phyloP scores from a whole-genome alignment of 2,797 vertebrate species.

The Botia almorhae region DNA sequence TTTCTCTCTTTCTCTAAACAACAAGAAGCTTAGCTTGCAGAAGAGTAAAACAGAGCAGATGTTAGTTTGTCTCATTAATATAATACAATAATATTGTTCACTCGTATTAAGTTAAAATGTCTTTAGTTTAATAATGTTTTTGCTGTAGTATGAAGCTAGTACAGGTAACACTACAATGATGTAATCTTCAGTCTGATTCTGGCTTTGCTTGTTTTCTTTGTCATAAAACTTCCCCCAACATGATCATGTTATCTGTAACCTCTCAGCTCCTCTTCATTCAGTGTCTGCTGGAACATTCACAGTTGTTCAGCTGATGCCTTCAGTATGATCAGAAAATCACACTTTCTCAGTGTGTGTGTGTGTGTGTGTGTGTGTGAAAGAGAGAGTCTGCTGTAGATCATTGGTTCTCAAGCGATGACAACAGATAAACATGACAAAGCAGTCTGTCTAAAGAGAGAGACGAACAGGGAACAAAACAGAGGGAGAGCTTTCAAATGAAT shows the following conservation, averaged over 20 bases:
- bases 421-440: conserved; percentile 39
- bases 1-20: neutral
- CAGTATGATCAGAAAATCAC: conserved; percentile 8
- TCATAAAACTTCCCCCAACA: neutral
- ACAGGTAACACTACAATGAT: too few species aligned
- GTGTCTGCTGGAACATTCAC: neutral
- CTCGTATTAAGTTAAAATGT: too few species aligned
- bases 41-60: conserved; percentile 1
- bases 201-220: conserved; percentile 22
- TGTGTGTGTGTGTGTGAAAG: neutral
- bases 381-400: neutral
- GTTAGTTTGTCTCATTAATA: neutral
- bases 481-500: neutral
- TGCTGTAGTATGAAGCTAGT: too few species aligned
- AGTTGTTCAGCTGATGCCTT: conserved; percentile 5
- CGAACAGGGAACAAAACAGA: conserved; percentile 10
- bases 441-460: conserved; percentile 1
- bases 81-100: too few species aligned
- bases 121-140: too few species aligned
- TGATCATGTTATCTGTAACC: neutral
- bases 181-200: neutral
- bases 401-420: neutral
- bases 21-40: neutral
- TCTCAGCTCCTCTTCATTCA: conserved; percentile 12
- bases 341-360: neutral